Evolutionary conservation across 2,797 vertebrate genomes (phyloP), one percentile per base, ranked within the genome.

Genomic region (Crenuchus spilurus): DNA sequence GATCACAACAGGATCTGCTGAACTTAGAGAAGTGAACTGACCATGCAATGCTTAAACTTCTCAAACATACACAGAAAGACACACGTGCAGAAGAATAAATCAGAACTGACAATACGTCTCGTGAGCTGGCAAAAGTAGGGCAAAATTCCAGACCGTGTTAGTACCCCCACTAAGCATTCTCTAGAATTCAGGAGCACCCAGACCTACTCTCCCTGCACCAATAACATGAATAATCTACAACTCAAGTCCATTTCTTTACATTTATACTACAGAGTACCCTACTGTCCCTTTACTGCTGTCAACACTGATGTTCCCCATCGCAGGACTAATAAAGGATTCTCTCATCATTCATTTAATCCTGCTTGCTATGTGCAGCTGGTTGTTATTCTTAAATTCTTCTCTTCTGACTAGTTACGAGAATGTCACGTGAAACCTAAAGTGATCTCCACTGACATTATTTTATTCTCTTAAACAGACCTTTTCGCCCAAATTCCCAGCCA

Each of bases 111-210:
- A 26, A 13, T 5, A 33, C 35, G 8, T 65, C 71, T 37, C 9
- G 8, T 72, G 57, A 63, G 30, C 65, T 28, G 11, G 6, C 37
- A 67, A 33, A 70, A 26, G 37, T 44, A 62, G 66, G 48, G 10
- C 63, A 72, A 67, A 65, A n/a, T 78, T 75, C 71, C 67, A 72
- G 24, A 11, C 49, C 39, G 44, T 69, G 69, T 48, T 18, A 52
- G n/a, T 66, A 30, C 33, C 31, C 24, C 11, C 4, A 10, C 10
- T 4, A 4, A 37, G 35, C 4, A 37, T 37, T 37, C 35, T 37
- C n/a, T 26, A 20, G 66, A n/a, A 26, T 24, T 5, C 7, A 60
- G 35, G 7, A 57, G 16, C 26, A 33, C 62, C 42, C 28, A n/a
- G 28, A 48, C 3, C 42, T n/a, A 28, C 46, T 14, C 42, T 24